These are phyloP conservation scores for Heterotis niloticus DNA, from an alignment of 2,113 vertebrate genomes.

Conservation along the genomic window DNA sequence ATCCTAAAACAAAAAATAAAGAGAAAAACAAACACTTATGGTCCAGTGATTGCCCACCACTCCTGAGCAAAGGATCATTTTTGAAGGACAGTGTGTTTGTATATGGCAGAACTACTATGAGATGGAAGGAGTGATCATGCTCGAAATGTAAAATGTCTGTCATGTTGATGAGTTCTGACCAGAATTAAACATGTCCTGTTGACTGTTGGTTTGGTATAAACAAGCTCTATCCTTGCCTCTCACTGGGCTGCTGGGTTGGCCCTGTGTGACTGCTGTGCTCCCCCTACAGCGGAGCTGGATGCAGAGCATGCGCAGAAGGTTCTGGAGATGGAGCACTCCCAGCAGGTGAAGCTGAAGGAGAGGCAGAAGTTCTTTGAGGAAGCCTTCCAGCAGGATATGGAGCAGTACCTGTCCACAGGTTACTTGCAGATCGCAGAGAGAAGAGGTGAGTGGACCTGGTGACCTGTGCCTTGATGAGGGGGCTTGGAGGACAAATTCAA, in stretches of 20 bases:
- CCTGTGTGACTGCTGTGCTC: neutral
- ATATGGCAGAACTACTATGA: too few relatives aligned
- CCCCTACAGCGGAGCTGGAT: slow-evolving; percentile 74
- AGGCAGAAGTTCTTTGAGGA: slow-evolving; percentile 93
- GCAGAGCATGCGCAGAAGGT: slow-evolving; percentile 79
- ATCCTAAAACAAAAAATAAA: too few relatives aligned
- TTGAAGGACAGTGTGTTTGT: too few relatives aligned
- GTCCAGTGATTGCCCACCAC: too few relatives aligned
- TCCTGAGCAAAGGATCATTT: too few relatives aligned
- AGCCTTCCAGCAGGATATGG: slow-evolving; percentile 93
- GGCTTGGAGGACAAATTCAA: too few relatives aligned
- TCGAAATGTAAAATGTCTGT: neutral
- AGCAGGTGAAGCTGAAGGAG: slow-evolving; percentile 82
- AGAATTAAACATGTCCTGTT: neutral
- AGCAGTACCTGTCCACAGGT: slow-evolving; percentile 88
- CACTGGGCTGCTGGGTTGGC: too few relatives aligned
- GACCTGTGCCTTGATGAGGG: too few relatives aligned
- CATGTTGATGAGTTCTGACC: neutral
- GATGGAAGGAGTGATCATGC: too few relatives aligned
- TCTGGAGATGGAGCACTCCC: slow-evolving; percentile 80
- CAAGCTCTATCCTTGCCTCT: neutral
- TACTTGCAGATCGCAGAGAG: slow-evolving; percentile 77
- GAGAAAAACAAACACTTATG: too few relatives aligned
- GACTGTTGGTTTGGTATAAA: neutral
- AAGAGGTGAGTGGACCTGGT: slow-evolving; percentile 61